Conservation (phyloP, 2,888 invertebrate genomes). For the Elysia crispata region DNA sequence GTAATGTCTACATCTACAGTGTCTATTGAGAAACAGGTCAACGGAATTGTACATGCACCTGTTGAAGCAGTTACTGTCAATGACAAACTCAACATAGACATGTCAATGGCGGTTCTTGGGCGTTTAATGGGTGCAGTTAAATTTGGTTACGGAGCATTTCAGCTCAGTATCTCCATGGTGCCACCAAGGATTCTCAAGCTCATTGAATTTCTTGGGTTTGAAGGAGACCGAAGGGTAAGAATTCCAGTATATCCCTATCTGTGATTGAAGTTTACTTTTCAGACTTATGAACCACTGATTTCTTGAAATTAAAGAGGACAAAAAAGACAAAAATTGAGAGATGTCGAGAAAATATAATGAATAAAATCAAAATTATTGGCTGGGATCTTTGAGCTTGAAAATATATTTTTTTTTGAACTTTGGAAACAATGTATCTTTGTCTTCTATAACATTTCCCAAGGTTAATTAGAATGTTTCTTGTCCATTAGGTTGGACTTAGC, state of each 20-base stretch:
- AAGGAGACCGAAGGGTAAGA: conserved; percentile 80
- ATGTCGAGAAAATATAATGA: no score
- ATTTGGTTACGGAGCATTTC: conserved; percentile 85
- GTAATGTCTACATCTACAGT: not conserved
- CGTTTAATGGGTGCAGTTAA: conserved; percentile 84
- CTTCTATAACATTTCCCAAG: no score
- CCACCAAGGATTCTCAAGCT: conserved; percentile 81
- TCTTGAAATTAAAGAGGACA: no score
- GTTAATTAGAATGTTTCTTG: conserved; percentile 48
- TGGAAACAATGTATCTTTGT: not conserved
- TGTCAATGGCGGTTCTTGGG: conserved; percentile 41
- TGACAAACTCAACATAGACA: not conserved
- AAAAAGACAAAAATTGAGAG: no score
- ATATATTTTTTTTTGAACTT: not conserved
- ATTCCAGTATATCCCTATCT: no score
- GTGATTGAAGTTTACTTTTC: no score
- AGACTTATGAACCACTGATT: no score
- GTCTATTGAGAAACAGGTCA: not conserved
- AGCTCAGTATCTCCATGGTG: conserved; percentile 82
- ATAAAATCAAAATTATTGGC: no score
- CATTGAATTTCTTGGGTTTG: conserved; percentile 84
- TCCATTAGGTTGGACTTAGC: conserved; percentile 78
- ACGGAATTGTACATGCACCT: no score
- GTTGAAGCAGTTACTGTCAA: not conserved
- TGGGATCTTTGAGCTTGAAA: not conserved